Evolutionary conservation across 2,113 vertebrate species (phyloP).

Genomic region (Synchiropus splendidus): DNA sequence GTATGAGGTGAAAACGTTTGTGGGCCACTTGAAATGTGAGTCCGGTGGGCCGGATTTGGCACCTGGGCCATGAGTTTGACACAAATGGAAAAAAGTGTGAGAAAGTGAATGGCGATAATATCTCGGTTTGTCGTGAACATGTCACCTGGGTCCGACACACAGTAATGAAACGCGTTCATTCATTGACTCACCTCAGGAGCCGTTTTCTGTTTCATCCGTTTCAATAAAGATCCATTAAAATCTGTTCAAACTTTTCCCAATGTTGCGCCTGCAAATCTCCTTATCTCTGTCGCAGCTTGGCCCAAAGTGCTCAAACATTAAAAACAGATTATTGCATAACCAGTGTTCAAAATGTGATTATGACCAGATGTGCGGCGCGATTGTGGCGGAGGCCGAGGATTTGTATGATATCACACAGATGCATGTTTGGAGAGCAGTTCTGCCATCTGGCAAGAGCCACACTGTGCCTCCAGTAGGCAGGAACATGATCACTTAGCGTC

Average conservation of each 20-base stretch:
- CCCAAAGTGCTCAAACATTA: slow-evolving; percentile 46
- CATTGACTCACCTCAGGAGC: no score
- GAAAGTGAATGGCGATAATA: no score
- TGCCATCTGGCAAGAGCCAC: slow-evolving; percentile 31
- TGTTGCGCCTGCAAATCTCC: slow-evolving; percentile 30
- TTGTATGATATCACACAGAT: slow-evolving; percentile 50
- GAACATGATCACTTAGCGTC: background rate
- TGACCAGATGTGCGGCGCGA: slow-evolving; percentile 58
- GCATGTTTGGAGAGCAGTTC: slow-evolving; percentile 37
- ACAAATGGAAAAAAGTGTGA: no score
- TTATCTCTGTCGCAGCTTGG: slow-evolving; percentile 40
- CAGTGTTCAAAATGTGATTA: slow-evolving; percentile 62
- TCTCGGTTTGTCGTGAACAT: no score
- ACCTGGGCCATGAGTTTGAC: no score
- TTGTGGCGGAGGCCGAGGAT: slow-evolving; percentile 49
- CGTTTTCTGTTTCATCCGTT: no score
- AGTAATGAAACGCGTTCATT: no score
- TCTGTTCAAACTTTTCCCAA: background rate
- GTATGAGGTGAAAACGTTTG: no score
- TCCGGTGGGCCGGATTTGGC: no score
- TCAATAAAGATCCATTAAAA: no score
- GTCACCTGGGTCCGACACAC: no score
- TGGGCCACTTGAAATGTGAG: no score
- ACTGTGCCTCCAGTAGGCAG: background rate
- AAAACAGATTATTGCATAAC: slow-evolving; percentile 58